Evolutionary conservation across 2,113 vertebrate species (phyloP), one percentile per base, ranked within the genome.

Genomic region (Sinocyclocheilus maitianheensis): DNA sequence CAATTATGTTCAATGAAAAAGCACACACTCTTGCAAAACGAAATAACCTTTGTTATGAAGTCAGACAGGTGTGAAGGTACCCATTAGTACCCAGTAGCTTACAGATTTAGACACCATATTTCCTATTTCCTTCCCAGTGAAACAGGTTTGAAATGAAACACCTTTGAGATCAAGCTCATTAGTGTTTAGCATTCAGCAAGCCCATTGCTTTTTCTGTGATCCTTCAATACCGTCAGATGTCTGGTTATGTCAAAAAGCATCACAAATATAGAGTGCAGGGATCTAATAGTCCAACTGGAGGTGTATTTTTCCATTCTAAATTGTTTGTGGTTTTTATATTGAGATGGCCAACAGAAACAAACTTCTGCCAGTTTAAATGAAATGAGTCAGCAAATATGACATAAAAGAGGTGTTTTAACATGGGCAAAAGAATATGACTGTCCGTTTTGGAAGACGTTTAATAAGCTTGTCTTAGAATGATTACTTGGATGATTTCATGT

Each of bases 261-360:
- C 24, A 81, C 14, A 6, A 51, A 67, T 51, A 30, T 11, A 26
- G 16, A 16, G 40, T 14, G 24, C 43, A 67, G 26, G 3, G 30
- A 71, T 55, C 22, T 72, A 74, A 51, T 72, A 63, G 30, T 22
- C 12, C 26, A 20, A 60, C 11, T 22, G 43, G 81, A 81, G 40
- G 48, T 55, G n/a, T 65, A 40, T 55, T 79, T 84, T 85, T 87
- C 87, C 87, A 87, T 34, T 81, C 58, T n/a, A 69, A 67, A 65
- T 81, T 81, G 83, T 30, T 84, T 87, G 43, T 85, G 77, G 34
- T 75, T 77, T 55, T 58, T 11, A n/a, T 69, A 51, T 16, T 71
- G 51, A 80, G 75, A 37, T 10, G 53, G 84, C 88, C 88, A 90
- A 86, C 53, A 88, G 79, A 84, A 71, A 75, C 85, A 90, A 63